Percentiles rank a stretch among this genome's conserved stretches.
phyloP scores from a whole-genome alignment of 2,113 vertebrate genomes.

The Larimichthys crocea region DNA sequence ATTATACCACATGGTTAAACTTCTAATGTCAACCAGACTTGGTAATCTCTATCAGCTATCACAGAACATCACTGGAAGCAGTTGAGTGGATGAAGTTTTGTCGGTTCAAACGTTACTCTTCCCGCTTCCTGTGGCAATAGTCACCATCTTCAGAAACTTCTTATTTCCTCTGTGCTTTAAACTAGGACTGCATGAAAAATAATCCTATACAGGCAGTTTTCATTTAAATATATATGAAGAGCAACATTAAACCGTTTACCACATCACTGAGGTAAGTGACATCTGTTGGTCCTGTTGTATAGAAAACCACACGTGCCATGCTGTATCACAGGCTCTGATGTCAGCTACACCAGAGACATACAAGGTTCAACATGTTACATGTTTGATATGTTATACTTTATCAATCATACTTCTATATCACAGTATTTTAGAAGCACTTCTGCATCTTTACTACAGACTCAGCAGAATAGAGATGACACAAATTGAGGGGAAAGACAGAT shows the following conservation, averaged over 20 bases:
- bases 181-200: neutral
- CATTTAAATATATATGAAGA: too few relatives aligned
- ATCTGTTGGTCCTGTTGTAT: neutral
- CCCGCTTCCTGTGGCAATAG: neutral
- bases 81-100: neutral
- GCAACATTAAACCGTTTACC: neutral
- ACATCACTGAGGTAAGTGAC: slow-evolving; percentile 13
- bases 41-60: neutral
- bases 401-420: neutral
- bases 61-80: neutral
- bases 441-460: neutral
- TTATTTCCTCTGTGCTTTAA: neutral
- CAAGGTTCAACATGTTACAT: neutral
- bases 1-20: neutral
- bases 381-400: too few relatives aligned
- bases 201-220: neutral
- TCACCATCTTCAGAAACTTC: neutral
- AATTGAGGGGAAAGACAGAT: neutral
- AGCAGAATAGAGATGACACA: neutral
- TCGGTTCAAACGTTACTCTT: neutral
- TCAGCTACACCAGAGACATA: neutral
- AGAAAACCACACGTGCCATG: neutral
- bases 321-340: neutral
- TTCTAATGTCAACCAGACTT: neutral
- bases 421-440: neutral